Evolutionary conservation across 2,797 vertebrate genomes (phyloP), one percentile per base, ranked within the genome.

Genomic region (Rhinatrema bivittatum): DNA sequence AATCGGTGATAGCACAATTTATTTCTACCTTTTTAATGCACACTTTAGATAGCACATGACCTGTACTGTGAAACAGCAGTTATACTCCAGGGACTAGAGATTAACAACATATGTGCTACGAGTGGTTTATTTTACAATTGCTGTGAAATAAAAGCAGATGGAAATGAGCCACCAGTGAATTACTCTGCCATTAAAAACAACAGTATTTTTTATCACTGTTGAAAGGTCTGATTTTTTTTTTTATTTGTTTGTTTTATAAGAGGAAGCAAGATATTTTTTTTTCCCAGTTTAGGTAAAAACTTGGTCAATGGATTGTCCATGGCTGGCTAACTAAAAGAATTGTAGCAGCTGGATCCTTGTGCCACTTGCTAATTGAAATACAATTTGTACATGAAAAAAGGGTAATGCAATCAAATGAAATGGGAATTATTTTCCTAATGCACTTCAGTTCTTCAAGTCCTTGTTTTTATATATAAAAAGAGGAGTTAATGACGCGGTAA

Each of bases 121-220:
- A 76, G 34, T 69, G 59, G 74, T 69, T 82, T 81, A 65, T 74
- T 82, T 76, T 74, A 78, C 73, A 72, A 78, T 75, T 76, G 63
- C 65, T 47, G 2, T 56, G 73, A 81, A 79, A 70, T 72, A 68
- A 76, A 79, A 67, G 50, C 55, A 57, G 65, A 75, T 72, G 56
- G 56, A 73, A 82, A 73, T 51, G 70, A 74, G 61, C 60, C 61
- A 70, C 58, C 69, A 36, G 56, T 79, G 68, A 81, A 74, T 72
- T 74, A 68, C 50, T 50, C 63, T 61, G 36, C 65, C 42, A 68
- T 52, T 23, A 68, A 62, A 73, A 72, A 62, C 64, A 76, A 70
- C 63, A 70, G 62, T 65, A 66, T 75, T 69, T 37, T 65, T 61
- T 65, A 63, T 70, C 33, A 0, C 42, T 29, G 29, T 31, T 35